Conservation (phyloP, 2,797 vertebrate species). For the Rhinatrema bivittatum region DNA sequence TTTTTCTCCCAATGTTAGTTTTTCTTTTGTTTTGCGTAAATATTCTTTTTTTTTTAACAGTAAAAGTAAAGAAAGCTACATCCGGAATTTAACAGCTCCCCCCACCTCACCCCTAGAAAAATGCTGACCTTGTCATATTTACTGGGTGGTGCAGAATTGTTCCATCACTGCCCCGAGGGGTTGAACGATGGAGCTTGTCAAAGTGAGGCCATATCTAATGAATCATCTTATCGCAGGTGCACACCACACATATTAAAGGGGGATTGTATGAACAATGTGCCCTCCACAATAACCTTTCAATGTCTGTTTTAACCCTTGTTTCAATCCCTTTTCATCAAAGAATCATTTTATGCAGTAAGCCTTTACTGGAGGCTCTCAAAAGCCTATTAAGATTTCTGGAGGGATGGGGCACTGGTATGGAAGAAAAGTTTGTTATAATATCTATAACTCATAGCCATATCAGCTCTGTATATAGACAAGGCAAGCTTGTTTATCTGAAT, state of each 20-base stretch:
- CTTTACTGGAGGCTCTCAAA: constrained; percentile 61
- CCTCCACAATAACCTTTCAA: constrained; percentile 81
- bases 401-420: no score
- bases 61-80: constrained; percentile 66
- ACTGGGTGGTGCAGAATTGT: constrained; percentile 88
- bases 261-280: constrained; percentile 82
- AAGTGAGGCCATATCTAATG: constrained; percentile 87
- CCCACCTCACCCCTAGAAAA: constrained; percentile 58
- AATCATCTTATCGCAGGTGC: constrained; percentile 98
- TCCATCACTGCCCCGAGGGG: constrained; percentile 92
- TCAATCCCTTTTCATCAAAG: constrained; percentile 75
- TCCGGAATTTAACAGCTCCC: constrained; percentile 47
- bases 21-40: no score
- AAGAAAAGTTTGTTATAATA: constrained; percentile 53
- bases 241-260: constrained; percentile 92
- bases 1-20: no score
- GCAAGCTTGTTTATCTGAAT: constrained; percentile 26
- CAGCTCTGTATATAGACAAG: constrained; percentile 27
- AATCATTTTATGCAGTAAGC: constrained; percentile 64
- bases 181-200: constrained; percentile 99
- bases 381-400: constrained; percentile 62
- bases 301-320: constrained; percentile 85
- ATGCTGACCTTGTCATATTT: constrained; percentile 98
- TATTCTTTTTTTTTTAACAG: constrained; percentile 24
- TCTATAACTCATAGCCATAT: constrained; percentile 50